Base-by-base conservation (phyloP, 2,888 invertebrate species). In the Ganaspis brasiliensis region DNA sequence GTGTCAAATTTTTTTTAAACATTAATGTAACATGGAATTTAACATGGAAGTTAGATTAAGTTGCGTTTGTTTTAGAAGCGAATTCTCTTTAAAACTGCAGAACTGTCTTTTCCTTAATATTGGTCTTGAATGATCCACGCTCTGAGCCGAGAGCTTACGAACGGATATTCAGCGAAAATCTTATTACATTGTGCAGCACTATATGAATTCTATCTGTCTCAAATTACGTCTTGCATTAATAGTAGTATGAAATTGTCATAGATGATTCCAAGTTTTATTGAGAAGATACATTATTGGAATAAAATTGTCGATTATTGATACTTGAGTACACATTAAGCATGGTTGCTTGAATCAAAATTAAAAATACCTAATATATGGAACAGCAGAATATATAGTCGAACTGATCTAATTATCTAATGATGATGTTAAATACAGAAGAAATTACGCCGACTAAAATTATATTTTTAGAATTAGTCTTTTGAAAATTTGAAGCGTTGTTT, bases 51-150 rank as follows among this genome's bases (percentile, higher is more conserved):
- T n/a, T n/a, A n/a, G n/a, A n/a, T n/a, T n/a, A n/a, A n/a, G n/a
- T n/a, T n/a, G n/a, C n/a, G n/a, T 76, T 76, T 75, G 75, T 74
- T 76, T 80, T 59, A 72, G 14, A 67, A 9, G 76, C 74, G 75
- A 76, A 75, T 72, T 75, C 76, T 76, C 76, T 76, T 70, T 78
- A 76, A 74, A 72, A 73, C 71, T 74, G 75, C 76, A 77, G 77
- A 76, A 77, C 74, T 81, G 77, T 81, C 77, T 76, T 73, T 71
- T 73, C 40, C 45, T n/a, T 6, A 40, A 45, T 67, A 67, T 67
- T 67, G 45, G 67, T 40, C 45, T 40, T 67, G 67, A 67, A 67
- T 67, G 67, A 67, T 67, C 67, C 67, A 67, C 67, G 40, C 45
- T 67, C 67, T 67, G 67, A 63, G 24, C 40, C 40, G 40, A 63